These are phyloP conservation scores for Eupithecia inturbata DNA, from an alignment of 2,888 invertebrate genomes.

Conservation along the genomic window DNA sequence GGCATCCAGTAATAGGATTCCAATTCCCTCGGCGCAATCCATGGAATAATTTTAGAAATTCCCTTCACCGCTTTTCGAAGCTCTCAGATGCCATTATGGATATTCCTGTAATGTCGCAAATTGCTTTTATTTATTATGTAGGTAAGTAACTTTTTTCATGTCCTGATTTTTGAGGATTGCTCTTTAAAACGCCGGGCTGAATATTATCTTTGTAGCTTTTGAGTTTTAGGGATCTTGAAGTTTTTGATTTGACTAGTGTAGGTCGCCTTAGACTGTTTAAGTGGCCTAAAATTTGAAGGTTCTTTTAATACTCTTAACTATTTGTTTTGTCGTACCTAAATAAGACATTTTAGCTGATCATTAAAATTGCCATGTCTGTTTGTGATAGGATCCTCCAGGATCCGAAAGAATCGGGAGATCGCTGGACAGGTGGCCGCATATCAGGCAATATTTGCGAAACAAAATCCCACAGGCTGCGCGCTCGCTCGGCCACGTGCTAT, in stretches of 20 bases:
- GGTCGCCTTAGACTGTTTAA: no score
- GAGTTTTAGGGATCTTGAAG: not conserved
- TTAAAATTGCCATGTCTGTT: no score
- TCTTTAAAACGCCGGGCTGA: not conserved
- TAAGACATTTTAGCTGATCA: no score
- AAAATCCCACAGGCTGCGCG: no score
- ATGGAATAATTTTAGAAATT: constrained; percentile 43
- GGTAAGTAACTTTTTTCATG: not conserved
- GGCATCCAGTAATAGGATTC: constrained; percentile 27
- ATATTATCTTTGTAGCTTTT: not conserved
- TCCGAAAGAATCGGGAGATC: no score
- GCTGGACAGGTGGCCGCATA: no score
- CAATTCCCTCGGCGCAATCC: constrained; percentile 27
- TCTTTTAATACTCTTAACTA: no score
- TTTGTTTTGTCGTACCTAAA: no score
- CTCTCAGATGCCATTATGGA: constrained; percentile 20
- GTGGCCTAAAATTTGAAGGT: no score
- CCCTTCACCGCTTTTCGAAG: constrained; percentile 26
- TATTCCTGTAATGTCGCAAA: constrained; percentile 10
- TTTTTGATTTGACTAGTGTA: not conserved
- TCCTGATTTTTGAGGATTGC: not conserved
- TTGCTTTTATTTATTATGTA: constrained; percentile 7
- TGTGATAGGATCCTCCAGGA: no score
- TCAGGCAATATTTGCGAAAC: no score
- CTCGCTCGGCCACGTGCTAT: no score